Conservation (phyloP, 1,140 invertebrate species). For the Thalassaphorura encarpata region DNA sequence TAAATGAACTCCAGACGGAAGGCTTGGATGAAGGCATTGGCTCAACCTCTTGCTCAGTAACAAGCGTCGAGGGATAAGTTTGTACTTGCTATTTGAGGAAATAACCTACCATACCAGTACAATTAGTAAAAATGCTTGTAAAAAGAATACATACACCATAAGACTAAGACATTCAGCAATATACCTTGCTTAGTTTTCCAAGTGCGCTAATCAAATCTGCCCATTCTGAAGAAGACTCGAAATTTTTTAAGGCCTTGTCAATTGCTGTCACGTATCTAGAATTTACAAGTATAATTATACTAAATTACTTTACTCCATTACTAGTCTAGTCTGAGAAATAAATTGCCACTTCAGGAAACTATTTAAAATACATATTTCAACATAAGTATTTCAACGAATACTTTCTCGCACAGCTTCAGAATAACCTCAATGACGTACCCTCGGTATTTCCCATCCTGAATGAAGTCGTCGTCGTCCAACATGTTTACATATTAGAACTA, state of each 20-base stretch:
- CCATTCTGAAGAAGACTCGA: slow-evolving; percentile 93
- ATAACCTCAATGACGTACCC: slow-evolving; percentile 3
- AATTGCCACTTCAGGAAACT: too few species aligned
- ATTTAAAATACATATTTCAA: too few species aligned
- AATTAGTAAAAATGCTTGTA: not conserved
- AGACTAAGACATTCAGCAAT: slow-evolving; percentile 6
- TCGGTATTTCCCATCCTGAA: slow-evolving; percentile 20
- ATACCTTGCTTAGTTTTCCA: slow-evolving; percentile 84
- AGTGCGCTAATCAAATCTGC: slow-evolving; percentile 86
- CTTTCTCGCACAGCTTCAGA: not conserved
- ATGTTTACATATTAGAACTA: too few species aligned
- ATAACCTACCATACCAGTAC: slow-evolving; percentile 50
- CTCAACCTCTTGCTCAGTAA: slow-evolving; percentile 86
- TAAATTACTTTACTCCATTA: not conserved
- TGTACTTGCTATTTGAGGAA: slow-evolving; percentile 45
- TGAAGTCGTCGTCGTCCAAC: slow-evolving; percentile 8
- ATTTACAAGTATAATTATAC: not conserved
- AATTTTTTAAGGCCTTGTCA: slow-evolving; percentile 82
- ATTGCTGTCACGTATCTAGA: slow-evolving; percentile 60
- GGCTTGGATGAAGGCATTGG: slow-evolving; percentile 88
- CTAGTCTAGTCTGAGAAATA: too few species aligned
- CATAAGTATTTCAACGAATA: too few species aligned
- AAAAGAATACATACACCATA: slow-evolving; percentile 4
- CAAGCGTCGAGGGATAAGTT: slow-evolving; percentile 85
- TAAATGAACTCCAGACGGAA: slow-evolving; percentile 84